Conservation (phyloP, 2,797 vertebrate species). For the Galagoides demidoff region DNA sequence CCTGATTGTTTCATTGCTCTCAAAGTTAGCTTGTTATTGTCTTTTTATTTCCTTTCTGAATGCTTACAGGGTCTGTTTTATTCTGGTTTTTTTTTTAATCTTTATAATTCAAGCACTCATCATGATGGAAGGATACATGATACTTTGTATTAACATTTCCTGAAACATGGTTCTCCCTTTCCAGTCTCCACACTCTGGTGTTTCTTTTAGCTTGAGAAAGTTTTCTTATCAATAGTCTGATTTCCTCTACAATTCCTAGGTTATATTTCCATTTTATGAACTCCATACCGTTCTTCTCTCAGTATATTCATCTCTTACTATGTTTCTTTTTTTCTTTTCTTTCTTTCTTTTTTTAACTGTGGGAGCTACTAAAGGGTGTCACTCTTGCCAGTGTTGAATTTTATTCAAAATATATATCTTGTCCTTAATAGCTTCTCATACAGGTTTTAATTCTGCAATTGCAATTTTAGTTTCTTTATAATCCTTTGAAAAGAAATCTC, state of each 20-base stretch:
- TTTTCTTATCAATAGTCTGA: conserved; percentile 5
- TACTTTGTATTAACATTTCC: neutral
- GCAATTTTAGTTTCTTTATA: neutral
- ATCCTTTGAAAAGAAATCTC: neutral
- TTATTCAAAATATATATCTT: neutral
- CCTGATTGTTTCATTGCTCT: neutral
- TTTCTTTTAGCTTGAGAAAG: conserved; percentile 27
- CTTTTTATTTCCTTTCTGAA: neutral
- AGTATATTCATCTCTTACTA: neutral
- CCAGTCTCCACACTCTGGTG: neutral
- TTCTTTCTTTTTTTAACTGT: neutral
- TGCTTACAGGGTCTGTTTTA: neutral
- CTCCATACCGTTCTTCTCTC: neutral
- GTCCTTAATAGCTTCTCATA: neutral
- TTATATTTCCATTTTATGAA: conserved; percentile 7
- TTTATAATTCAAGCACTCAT: neutral
- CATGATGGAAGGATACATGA: neutral
- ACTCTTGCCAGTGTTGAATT: neutral
- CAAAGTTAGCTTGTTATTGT: neutral
- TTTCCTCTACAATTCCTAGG: neutral
- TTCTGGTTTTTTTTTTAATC: conserved; percentile 5
- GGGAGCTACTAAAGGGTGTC: neutral
- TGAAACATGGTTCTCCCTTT: neutral
- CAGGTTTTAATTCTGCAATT: conserved; percentile 22
- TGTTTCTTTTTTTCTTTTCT: neutral